Conservation (phyloP, 2,888 invertebrate species). For the Epirrhoe alternata region DNA sequence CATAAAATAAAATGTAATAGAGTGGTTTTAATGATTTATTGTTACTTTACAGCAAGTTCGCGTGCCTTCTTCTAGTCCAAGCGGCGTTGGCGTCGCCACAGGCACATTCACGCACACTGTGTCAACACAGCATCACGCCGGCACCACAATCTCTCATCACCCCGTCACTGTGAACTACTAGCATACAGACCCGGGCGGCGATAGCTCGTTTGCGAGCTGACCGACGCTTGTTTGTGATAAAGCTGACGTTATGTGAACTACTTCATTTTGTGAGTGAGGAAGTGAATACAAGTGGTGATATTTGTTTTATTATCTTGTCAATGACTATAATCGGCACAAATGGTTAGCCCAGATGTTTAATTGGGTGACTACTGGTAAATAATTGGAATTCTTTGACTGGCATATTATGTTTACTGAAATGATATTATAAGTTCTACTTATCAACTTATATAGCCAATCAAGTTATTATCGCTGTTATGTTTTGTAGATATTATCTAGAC, state of each 20-base stretch:
- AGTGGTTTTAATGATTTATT: neutral
- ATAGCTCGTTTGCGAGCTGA: slow-evolving; percentile 28
- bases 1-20: neutral
- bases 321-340: slow-evolving; percentile 12
- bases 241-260: slow-evolving; percentile 18
- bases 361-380: neutral
- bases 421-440: neutral
- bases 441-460: neutral
- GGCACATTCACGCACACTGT: slow-evolving; percentile 64
- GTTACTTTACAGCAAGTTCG: slow-evolving; percentile 61
- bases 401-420: neutral
- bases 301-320: neutral
- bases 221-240: slow-evolving; percentile 9
- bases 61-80: slow-evolving; percentile 47
- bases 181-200: slow-evolving; percentile 42
- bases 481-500: neutral
- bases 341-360: neutral
- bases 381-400: neutral
- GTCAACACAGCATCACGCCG: slow-evolving; percentile 62
- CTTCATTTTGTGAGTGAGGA: slow-evolving; percentile 1
- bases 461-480: neutral
- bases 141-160: slow-evolving; percentile 69
- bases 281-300: neutral
- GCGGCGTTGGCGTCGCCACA: slow-evolving; percentile 47
- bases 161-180: slow-evolving; percentile 82